These are phyloP conservation scores for Drosophila littoralis DNA, from an alignment of 1,140 invertebrate genomes.

Conservation along the genomic window DNA sequence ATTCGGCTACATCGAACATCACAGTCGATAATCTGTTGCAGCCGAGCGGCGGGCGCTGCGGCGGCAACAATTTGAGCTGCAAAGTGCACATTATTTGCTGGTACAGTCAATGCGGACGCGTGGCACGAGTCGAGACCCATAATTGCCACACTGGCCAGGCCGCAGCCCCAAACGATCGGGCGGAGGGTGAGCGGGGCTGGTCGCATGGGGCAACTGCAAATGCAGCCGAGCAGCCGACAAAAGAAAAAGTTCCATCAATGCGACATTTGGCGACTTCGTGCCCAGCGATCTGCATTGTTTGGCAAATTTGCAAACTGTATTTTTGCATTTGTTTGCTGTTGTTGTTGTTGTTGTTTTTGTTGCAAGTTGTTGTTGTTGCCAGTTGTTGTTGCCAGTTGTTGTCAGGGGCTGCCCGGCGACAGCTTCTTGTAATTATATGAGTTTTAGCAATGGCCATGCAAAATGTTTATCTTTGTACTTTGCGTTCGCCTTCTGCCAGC, in stretches of 20 bases:
- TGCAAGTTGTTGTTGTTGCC: conserved; percentile 1
- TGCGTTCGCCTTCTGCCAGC: conserved; percentile 32
- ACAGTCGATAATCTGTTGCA: conserved; percentile 1
- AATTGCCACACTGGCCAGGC: conserved; percentile 58
- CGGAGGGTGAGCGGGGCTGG: not conserved
- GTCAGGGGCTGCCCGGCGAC: conserved; percentile 1
- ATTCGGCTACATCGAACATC: not conserved
- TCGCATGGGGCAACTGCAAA: not conserved
- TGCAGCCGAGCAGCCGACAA: conserved; percentile 14
- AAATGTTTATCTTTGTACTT: conserved; percentile 47
- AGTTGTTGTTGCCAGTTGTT: not conserved
- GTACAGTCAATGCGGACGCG: conserved; percentile 50
- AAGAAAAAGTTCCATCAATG: conserved; percentile 51
- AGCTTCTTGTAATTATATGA: conserved; percentile 48
- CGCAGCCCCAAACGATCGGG: not conserved
- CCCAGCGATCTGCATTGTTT: conserved; percentile 74
- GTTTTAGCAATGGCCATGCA: conserved; percentile 39
- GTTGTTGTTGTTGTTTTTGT: conserved; percentile 3
- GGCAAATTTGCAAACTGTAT: conserved; percentile 68
- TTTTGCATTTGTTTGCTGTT: conserved; percentile 5
- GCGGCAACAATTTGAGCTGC: conserved; percentile 6
- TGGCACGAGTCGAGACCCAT: conserved; percentile 67
- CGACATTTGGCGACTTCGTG: conserved; percentile 59
- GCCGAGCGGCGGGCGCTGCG: not conserved
- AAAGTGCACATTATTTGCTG: conserved; percentile 31